These are phyloP conservation scores for Xiphias gladius DNA, from an alignment of 2,113 vertebrate species.

Conservation along the genomic window DNA sequence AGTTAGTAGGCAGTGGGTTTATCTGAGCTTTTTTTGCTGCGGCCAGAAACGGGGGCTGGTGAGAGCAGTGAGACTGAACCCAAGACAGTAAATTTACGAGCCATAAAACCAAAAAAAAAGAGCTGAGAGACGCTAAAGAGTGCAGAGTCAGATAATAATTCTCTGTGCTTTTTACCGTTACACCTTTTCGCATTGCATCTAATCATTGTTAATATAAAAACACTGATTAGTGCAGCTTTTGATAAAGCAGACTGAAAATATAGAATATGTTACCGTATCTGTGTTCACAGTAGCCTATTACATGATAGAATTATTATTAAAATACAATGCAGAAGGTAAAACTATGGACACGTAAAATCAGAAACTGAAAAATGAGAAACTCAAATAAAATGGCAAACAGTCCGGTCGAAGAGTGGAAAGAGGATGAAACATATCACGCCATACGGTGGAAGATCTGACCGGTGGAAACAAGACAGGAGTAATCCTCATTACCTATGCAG, in stretches of 20 bases:
- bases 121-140: too few relatives aligned
- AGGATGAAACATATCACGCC: constrained; percentile 24
- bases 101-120: too few relatives aligned
- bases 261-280: background rate
- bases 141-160: too few relatives aligned
- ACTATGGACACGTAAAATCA: background rate
- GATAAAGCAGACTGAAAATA: background rate
- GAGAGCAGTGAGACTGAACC: too few relatives aligned
- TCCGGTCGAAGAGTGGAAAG: background rate
- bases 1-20: background rate
- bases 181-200: too few relatives aligned
- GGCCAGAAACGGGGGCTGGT: too few relatives aligned
- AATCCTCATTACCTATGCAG: constrained; percentile 54
- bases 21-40: too few relatives aligned
- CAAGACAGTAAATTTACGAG: too few relatives aligned
- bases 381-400: constrained; percentile 8
- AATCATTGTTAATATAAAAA: too few relatives aligned
- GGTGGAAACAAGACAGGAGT: constrained; percentile 35
- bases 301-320: background rate
- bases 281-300: background rate
- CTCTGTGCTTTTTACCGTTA: too few relatives aligned
- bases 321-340: background rate
- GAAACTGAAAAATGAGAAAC: background rate
- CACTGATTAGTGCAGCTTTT: background rate
- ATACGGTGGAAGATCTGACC: constrained; percentile 23